These are phyloP conservation scores for Andinoacara biseriatus DNA, from an alignment of 2,113 vertebrate genomes.

Conservation along the genomic window DNA sequence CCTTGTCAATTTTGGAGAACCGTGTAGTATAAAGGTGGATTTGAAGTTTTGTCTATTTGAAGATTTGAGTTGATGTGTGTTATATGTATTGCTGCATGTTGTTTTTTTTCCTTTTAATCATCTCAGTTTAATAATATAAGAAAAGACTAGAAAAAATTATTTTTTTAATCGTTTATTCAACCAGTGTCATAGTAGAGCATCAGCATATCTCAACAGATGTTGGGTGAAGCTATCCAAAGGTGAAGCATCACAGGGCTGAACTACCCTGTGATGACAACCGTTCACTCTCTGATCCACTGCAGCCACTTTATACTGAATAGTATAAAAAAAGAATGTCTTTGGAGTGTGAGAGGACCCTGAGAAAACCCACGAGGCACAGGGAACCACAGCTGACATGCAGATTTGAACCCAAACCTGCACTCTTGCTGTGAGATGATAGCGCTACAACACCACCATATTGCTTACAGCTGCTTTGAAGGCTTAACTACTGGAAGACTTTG, in stretches of 20 bases:
- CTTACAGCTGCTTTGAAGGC: neutral
- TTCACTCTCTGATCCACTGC: neutral
- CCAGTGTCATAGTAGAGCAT: neutral
- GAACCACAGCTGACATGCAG: neutral
- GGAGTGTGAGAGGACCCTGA: neutral
- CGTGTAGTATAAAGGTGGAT: rapidly evolving
- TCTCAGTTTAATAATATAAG: neutral
- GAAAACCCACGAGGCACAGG: neutral
- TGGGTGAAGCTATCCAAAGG: too few species aligned
- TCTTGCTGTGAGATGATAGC: neutral
- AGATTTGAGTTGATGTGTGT: neutral
- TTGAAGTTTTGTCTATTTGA: neutral
- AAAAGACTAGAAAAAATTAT: neutral
- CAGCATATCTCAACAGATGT: neutral
- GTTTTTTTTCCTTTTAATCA: neutral
- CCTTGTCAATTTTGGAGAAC: neutral
- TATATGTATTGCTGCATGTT: neutral
- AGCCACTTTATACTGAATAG: neutral
- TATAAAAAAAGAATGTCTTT: neutral
- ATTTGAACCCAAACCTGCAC: neutral
- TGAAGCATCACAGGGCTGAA: neutral
- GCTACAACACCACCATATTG: neutral
- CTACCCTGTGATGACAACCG: neutral
- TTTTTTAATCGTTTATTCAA: neutral
- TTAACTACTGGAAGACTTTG: neutral